Base-by-base conservation (phyloP, 2,113 vertebrate species). In the Pungitius pungitius region DNA sequence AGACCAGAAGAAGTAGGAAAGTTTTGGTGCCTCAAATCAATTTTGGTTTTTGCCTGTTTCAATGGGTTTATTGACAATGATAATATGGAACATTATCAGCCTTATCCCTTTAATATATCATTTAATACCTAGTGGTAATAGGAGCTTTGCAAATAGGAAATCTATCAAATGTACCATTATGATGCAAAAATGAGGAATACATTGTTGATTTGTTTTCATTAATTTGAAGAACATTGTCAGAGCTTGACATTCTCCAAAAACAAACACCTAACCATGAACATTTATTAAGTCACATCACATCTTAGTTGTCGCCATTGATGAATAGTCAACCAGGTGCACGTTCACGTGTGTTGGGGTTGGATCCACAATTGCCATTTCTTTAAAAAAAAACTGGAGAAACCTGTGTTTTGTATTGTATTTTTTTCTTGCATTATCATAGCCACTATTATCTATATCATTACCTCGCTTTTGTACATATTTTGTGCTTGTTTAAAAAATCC, bases 161-260 rank as follows among this genome's bases (percentile, higher is more conserved):
- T 49, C n/a, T 73, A 11, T 65, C 59, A 60, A 42, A 63, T 77
- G 60, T 82, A 82, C 62, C 88, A 65, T 81, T 72, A 83, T 4
- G 17, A 70, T 69, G 47, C 62, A 65, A 73, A 69, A 58, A 37
- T 52, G 12, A 69, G 10, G n/a, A 70, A 60, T 60, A 56, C 61
- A 1, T 77, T 78, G 63, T 76, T 52, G 40, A 72, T 73, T 70
- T 68, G 2, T 2, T 12, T 13, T n/a, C 6, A 11, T 72, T 54
- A 27, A 68, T 74, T 15, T 4, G 30, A 61, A 47, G 42, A 5
- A 57, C 30, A 78, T 67, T 56, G 42, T 55, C 27, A 3, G 57
- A 74, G 49, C 72, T 26, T 51, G 40, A 11, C 3, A n/a, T 66
- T 56, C 35, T 68, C 42, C n/a, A 4, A 69, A 70, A 81, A 76